Conservation (phyloP, 2,113 vertebrate genomes). For the Hepsetus odoe region DNA sequence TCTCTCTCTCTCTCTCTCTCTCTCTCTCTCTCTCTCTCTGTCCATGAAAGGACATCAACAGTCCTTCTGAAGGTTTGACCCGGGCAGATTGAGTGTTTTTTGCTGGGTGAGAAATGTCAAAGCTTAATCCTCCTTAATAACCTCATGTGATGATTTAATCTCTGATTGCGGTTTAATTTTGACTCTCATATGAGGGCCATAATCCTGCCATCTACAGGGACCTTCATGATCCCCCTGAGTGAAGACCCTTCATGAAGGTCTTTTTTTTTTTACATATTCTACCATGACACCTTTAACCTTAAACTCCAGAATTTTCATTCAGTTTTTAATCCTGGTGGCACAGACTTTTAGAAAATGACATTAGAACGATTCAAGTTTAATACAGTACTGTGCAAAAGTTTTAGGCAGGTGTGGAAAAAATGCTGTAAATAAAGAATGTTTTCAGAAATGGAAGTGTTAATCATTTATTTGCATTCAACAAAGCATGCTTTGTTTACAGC, state of each 20-base stretch:
- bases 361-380: no score
- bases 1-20: not conserved
- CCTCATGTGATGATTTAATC: slow-evolving; percentile 70
- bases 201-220: slow-evolving; percentile 53
- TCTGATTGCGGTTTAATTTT: slow-evolving; percentile 74
- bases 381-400: no score
- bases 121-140: slow-evolving; percentile 76
- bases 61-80: slow-evolving; percentile 63
- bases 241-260: not conserved
- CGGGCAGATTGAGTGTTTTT: slow-evolving; percentile 44
- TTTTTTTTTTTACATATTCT: slow-evolving; percentile 2
- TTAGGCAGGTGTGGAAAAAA: no score
- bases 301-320: no score
- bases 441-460: no score
- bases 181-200: slow-evolving; percentile 65
- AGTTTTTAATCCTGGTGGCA: no score
- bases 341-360: no score
- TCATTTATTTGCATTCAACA: no score
- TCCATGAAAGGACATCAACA: slow-evolving; percentile 5
- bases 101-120: slow-evolving; percentile 68
- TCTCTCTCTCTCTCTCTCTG: not conserved
- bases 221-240: slow-evolving; percentile 39
- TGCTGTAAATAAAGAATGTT: no score
- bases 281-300: no score
- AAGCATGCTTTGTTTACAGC: no score